Evolutionary conservation across 2,888 invertebrate genomes (phyloP), one percentile per base, ranked within the genome.

Genomic region (Eubasilissa splendida): DNA sequence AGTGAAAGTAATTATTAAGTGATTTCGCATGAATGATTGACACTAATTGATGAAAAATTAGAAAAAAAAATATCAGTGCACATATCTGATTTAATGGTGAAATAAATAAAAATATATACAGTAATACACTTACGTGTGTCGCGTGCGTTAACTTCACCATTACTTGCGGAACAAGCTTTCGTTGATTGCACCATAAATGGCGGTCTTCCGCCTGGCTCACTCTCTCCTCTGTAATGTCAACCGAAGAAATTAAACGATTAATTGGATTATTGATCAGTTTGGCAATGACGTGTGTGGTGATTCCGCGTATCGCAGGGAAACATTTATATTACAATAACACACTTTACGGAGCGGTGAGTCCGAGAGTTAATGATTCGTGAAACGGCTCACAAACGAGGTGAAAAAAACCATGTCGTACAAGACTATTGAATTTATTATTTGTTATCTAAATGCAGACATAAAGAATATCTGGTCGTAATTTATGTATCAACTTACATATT

Each of bases 21-120:
- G 31, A n/a, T 33, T 68, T 75, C 66, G 68, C n/a, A 53, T 65
- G 71, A 81, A 79, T 80, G 82, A 82, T 80, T 82, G 82, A 82
- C 82, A 53, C 60, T 82, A 82, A 82, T 82, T 82, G 82, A 82
- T 75, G 70, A 50, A 76, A 82, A 42, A 42, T 42, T 42, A 42
- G 42, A 80, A 81, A 54, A 53, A 56, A 66, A 54, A 66, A 33
- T 11, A 22, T 22, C 50, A 74, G 59, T 58, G 33, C 14, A 59
- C 33, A 31, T 63, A 76, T 76, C 63, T 53, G 60, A 75, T 75
- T 75, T 42, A 75, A 75, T 22, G 50, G 58, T 42, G 63, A 59
- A 65, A 65, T 65, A 76, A 76, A 65, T 65, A 53, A 53, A 50
- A 53, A 63, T 63, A 22, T 31, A 52, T 65, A 53, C 22, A 3